Percentiles rank a stretch among this genome's conserved stretches.
Conservation (phyloP, 2,113 vertebrate genomes). For the zebrafish (Danio rerio) region DNA sequence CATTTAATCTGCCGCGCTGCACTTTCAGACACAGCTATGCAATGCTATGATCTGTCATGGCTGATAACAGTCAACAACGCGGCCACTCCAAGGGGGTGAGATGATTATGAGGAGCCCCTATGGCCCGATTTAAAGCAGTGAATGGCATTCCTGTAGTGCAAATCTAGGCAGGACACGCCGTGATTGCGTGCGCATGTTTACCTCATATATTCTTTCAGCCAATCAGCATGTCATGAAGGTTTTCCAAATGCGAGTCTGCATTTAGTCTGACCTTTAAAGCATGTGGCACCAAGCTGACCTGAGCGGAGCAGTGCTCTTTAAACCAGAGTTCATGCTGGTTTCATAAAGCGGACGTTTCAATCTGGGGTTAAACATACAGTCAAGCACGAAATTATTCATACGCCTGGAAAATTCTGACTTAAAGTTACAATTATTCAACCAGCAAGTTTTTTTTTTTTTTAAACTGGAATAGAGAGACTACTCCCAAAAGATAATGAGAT, state of each 20-base stretch:
- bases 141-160: conserved; percentile 26
- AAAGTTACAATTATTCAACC: too few species aligned
- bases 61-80: conserved; percentile 21
- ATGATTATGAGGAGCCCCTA: conserved; percentile 22
- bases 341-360: background rate
- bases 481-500: too few species aligned
- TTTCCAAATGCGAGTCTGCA: conserved; percentile 11
- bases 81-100: background rate
- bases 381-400: too few species aligned
- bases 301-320: background rate
- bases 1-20: conserved; percentile 17
- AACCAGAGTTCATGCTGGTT: background rate
- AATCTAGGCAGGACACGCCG: background rate
- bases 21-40: background rate
- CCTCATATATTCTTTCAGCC: conserved; percentile 26
- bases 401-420: too few species aligned
- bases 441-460: too few species aligned
- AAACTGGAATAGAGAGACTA: too few species aligned
- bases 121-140: conserved; percentile 3
- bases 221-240: conserved; percentile 32
- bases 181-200: background rate
- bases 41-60: conserved; percentile 2
- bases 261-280: conserved; percentile 27
- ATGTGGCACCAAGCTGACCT: conserved; percentile 14
- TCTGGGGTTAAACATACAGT: too few species aligned